Evolutionary conservation across 2,888 invertebrate genomes (phyloP), one percentile per base, ranked within the genome.

Genomic region (Hypercompe scribonia): DNA sequence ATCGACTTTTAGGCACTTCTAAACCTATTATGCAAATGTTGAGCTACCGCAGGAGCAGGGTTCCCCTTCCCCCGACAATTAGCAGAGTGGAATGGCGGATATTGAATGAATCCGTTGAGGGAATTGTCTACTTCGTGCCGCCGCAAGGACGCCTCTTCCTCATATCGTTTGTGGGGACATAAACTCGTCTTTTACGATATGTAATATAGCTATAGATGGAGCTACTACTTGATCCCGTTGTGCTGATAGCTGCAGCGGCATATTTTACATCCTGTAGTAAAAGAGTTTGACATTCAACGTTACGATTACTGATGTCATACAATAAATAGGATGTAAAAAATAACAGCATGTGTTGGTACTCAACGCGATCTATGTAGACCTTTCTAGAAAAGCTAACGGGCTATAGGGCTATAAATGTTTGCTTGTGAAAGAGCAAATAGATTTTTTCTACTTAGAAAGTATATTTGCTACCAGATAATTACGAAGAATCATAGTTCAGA

Each of bases 191-290:
- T 74, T 73, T 73, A 73, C 66, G 73, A 70, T 42, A 54, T 39
- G 46, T 24, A 7, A 42, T n/a, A 33, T 13, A 28, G 21, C n/a
- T 39, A 50, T 42, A 68, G 71, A 68, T 68, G 34, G 61, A 39
- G 63, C 65, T 34, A 68, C 68, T 72, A 82, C 76, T 78, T 75
- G 81, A 80, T 82, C 78, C 68, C 68, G 71, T 74, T 58, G 72
- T 67, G 77, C 71, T 73, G 81, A 79, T 81, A 79, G 54, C 68
- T 63, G 36, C 42, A 61, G 65, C 54, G 33, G 71, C 71, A 15
- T 76, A 66, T 65, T 77, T 83, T 82, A 75, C 77, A 68, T 58
- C 24, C 28, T 33, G 67, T 65, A 58, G 68, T 77, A 77, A 81
- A 80, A 76, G 31, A 50, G 63, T 70, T 67, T 28, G 72, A 68